Evolutionary conservation across 2,888 invertebrate genomes (phyloP).

Genomic region (Netelia inedita): DNA sequence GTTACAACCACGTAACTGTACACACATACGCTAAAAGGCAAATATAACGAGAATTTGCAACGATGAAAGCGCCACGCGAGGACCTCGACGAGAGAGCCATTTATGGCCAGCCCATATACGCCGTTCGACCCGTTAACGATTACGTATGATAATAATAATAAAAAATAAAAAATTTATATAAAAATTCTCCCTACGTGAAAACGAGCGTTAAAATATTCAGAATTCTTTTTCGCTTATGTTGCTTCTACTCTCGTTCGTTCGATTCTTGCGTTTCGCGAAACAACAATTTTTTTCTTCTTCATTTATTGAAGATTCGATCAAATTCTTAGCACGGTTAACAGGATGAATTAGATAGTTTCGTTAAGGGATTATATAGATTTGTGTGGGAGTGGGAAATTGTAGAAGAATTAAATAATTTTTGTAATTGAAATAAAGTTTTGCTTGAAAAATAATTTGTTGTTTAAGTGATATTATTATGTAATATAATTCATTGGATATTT

Average conservation of each 20-base stretch:
- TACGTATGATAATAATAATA: slow-evolving; percentile 52
- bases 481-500: no score
- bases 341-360: no score
- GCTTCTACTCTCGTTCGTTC: neutral
- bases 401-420: no score
- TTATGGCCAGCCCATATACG: slow-evolving; percentile 81
- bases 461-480: no score
- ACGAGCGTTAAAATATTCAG: slow-evolving; percentile 40
- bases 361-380: no score
- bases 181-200: slow-evolving; percentile 26
- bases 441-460: no score
- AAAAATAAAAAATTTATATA: slow-evolving; percentile 11
- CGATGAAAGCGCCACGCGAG: slow-evolving; percentile 64
- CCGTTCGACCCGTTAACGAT: slow-evolving; percentile 71
- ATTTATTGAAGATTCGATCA: no score
- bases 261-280: neutral
- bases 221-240: slow-evolving; percentile 7
- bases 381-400: no score
- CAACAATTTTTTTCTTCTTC: neutral
- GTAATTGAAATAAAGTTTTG: no score
- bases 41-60: slow-evolving; percentile 48
- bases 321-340: no score
- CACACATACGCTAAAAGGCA: slow-evolving; percentile 39
- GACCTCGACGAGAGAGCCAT: slow-evolving; percentile 76
- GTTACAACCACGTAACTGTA: slow-evolving; percentile 34